Evolutionary conservation across 1,140 invertebrate genomes (phyloP), one percentile per base, ranked within the genome.

Genomic region (Rhynchophorus ferrugineus): DNA sequence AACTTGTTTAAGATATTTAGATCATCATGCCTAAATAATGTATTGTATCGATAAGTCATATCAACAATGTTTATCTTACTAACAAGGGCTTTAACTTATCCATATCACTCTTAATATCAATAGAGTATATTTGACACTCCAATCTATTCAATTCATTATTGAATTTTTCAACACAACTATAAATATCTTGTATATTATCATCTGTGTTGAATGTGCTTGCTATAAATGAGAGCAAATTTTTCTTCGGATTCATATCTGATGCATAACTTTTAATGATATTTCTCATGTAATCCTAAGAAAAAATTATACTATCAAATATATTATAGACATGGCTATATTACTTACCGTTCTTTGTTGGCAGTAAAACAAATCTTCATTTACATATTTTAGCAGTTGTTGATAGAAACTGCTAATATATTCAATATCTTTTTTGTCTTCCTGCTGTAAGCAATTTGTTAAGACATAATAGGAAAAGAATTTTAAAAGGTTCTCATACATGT

Each of bases 261-360:
- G n/a, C n/a, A n/a, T n/a, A 19, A 38, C 34, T 11, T 36, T 45
- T 17, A 34, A 51, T 56, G 19, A 38, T 41, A 0, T 24, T 35
- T 19, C 49, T 56, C 53, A 56, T 56, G n/a, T 50, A 38, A 34
- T 34, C 48, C 53, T 56, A 51, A 41, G 20, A 53, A 37, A 22
- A 24, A 18, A 46, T 53, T 44, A 3, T 5, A 33, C 2, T 50
- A 13, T 43, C 13, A 18, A n/a, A 13, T 44, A 5, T 3, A 41
- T 18, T 44, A 39, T 44, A 11, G 16, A 24, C 3, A 24, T n/a
- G 3, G 17, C 7, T 45, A 41, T 3, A 17, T 7, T 38, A 49
- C 55, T 58, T 48, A 61, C 60, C n/a, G 20, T 60, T 53, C 60
- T 57, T 7, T 9, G 9, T n/a, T 49, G n/a, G 35, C 49, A 60